Percentiles rank a stretch among this genome's conserved stretches.
These are phyloP conservation scores for Rallus crepitans DNA, from an alignment of 2,797 vertebrate species.

Conservation along the genomic window DNA sequence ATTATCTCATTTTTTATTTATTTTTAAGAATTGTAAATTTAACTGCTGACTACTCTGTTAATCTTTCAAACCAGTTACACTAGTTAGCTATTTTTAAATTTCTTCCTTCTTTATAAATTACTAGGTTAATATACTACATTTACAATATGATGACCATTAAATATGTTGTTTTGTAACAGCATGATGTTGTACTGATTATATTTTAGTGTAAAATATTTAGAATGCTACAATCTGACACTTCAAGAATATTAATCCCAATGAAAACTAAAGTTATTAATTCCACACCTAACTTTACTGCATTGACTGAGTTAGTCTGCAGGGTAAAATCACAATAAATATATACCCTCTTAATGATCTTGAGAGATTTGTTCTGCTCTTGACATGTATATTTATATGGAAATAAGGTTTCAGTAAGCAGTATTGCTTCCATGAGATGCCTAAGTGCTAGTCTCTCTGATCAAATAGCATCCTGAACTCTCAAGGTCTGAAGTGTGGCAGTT, in stretches of 20 bases:
- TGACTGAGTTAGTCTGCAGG: not conserved
- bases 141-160: not conserved
- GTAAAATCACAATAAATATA: not conserved
- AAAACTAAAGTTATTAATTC: not conserved
- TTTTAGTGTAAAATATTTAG: not conserved
- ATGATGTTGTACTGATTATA: not conserved
- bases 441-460: not conserved
- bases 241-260: not conserved
- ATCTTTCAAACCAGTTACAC: not conserved
- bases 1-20: not conserved
- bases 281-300: not conserved
- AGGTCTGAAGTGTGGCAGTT: not conserved
- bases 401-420: not conserved
- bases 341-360: not conserved
- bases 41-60: not conserved
- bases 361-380: not conserved
- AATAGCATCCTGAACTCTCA: not conserved
- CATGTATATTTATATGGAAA: not conserved
- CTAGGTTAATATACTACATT: not conserved
- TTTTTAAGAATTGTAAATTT: slow-evolving; percentile 29
- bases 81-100: slow-evolving; percentile 3
- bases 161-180: not conserved
- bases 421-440: not conserved
- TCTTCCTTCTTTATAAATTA: not conserved
- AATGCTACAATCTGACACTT: not conserved